Conservation (phyloP, 2,888 invertebrate species). For the Euplagia quadripunctaria region DNA sequence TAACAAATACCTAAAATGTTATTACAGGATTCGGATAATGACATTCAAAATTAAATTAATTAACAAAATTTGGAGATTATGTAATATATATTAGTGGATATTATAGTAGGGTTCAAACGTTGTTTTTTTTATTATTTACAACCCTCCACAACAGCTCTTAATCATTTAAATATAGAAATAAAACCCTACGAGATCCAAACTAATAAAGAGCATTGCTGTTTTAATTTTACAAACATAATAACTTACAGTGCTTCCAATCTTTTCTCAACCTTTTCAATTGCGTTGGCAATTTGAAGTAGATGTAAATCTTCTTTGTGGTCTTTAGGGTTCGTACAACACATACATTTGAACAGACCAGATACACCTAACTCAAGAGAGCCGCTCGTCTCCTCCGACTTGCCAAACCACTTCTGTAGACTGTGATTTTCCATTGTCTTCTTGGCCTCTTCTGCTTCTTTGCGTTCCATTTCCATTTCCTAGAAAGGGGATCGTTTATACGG, state of each 20-base stretch:
- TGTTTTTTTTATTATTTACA: not conserved
- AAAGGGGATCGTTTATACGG: slow-evolving; percentile 13
- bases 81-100: no score
- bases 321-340: slow-evolving; percentile 96
- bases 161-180: not conserved
- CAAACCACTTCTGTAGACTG: slow-evolving; percentile 92
- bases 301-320: slow-evolving; percentile 95
- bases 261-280: slow-evolving; percentile 92
- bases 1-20: no score
- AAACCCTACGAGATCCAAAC: not conserved
- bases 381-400: slow-evolving; percentile 91
- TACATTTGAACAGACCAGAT: slow-evolving; percentile 94
- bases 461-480: slow-evolving; percentile 94
- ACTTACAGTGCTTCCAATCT: slow-evolving; percentile 89
- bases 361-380: slow-evolving; percentile 95
- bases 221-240: slow-evolving; percentile 19
- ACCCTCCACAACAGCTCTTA: not conserved
- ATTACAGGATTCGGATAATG: no score
- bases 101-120: not conserved
- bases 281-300: slow-evolving; percentile 92
- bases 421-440: slow-evolving; percentile 93
- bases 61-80: no score
- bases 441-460: slow-evolving; percentile 92
- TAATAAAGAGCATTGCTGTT: no score
- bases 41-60: no score